Conservation (phyloP, 2,797 vertebrate species). For the Sarcoramphus papa region DNA sequence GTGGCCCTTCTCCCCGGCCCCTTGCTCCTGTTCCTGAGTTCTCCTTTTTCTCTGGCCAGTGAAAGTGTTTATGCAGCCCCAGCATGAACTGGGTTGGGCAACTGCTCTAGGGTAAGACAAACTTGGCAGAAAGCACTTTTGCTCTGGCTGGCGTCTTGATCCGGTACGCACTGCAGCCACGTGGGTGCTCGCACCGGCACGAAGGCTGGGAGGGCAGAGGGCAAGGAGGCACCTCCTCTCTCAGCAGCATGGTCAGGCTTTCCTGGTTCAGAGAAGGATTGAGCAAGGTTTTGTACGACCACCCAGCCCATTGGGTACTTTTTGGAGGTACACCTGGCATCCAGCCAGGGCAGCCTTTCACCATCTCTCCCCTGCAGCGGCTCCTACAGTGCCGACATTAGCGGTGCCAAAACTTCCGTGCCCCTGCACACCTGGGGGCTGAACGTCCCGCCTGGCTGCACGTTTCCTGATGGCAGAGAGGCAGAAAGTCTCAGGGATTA, state of each 20-base stretch:
- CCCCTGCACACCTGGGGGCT: not conserved
- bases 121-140: not conserved
- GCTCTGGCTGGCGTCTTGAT: accelerated
- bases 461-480: not conserved
- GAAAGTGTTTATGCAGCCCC: not conserved
- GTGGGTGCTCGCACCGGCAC: not conserved
- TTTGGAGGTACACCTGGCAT: not conserved
- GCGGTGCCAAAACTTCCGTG: not conserved
- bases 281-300: not conserved
- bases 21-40: accelerated
- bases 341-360: not conserved
- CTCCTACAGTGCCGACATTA: not conserved
- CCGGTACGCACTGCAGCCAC: accelerated
- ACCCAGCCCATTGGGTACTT: not conserved
- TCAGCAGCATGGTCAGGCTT: not conserved
- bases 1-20: not conserved
- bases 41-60: not conserved
- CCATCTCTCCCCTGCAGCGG: not conserved
- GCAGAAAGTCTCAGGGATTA: not conserved
- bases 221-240: not conserved
- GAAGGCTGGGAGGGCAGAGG: not conserved
- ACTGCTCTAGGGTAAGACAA: not conserved
- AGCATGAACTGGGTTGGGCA: not conserved
- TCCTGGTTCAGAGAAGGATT: not conserved
- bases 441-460: not conserved